Percentiles rank a stretch among this genome's conserved stretches.
Conservation (phyloP, 2,113 vertebrate species). For the Scatophagus argus region DNA sequence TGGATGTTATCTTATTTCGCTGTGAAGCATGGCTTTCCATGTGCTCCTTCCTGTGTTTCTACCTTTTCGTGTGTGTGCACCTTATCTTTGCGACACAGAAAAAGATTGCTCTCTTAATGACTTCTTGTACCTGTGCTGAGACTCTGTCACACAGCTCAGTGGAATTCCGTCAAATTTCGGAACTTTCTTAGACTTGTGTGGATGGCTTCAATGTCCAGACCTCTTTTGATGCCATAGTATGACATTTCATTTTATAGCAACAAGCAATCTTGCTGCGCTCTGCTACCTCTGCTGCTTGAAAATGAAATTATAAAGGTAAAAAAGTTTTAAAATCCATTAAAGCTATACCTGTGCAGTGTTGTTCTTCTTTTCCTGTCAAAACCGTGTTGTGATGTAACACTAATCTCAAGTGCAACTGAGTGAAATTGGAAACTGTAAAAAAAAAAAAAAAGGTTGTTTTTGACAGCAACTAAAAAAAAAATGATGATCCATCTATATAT, state of each 20-base stretch:
- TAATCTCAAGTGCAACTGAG: conserved; percentile 4
- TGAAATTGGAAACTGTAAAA: conserved; percentile 39
- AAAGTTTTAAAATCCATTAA: conserved; percentile 36
- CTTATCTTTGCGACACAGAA: conserved; percentile 40
- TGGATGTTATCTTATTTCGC: conserved; percentile 1
- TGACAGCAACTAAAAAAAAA: conserved; percentile 14
- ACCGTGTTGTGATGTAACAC: conserved; percentile 9
- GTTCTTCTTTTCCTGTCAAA: conserved; percentile 12
- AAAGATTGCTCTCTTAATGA: conserved; percentile 69
- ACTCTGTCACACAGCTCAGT: conserved; percentile 51
- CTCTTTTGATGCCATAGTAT: conserved; percentile 44
- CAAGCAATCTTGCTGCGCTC: conserved; percentile 54
- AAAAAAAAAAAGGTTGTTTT: not conserved
- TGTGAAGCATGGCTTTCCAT: not conserved
- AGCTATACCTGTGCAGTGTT: conserved; percentile 6
- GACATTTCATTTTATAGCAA: conserved; percentile 75
- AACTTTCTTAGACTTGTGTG: conserved; percentile 19
- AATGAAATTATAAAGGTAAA: conserved; percentile 51
- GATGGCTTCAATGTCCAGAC: conserved; percentile 29
- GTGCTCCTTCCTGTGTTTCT: not conserved
- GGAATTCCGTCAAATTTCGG: conserved; percentile 27
- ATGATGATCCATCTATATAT: not conserved
- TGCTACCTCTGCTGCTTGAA: conserved; percentile 34
- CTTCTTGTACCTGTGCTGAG: conserved; percentile 60
- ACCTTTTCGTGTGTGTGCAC: not conserved